Conservation (phyloP, 2,888 invertebrate genomes). For the Terebella lapidaria region DNA sequence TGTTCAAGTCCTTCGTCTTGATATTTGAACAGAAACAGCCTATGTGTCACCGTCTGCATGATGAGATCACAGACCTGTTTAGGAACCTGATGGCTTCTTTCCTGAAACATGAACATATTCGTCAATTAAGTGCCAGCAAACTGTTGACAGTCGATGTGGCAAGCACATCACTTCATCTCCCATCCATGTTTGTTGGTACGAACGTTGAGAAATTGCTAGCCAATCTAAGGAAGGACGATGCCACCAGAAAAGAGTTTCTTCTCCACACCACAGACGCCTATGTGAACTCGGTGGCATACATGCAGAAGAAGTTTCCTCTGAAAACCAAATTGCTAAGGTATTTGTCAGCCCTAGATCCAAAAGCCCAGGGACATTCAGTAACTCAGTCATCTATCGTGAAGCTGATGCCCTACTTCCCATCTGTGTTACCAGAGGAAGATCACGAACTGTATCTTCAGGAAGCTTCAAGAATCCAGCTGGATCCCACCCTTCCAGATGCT, state of each 20-base stretch:
- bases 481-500: neutral
- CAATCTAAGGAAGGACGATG: no score
- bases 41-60: no score
- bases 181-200: no score
- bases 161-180: no score
- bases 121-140: no score
- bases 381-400: neutral
- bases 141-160: no score
- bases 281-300: neutral
- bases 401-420: neutral
- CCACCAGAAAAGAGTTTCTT: neutral
- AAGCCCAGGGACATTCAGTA: neutral
- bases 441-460: neutral
- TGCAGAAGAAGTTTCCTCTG: neutral
- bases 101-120: no score
- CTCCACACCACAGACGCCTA: neutral
- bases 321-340: neutral
- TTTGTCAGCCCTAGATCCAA: neutral
- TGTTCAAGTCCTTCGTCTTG: no score
- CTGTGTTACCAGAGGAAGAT: neutral
- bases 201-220: no score
- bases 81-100: no score
- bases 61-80: no score
- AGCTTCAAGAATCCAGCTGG: neutral
- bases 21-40: no score